phyloP scores from a whole-genome alignment of 2,888 invertebrate genomes.

The Lypha dubia region DNA sequence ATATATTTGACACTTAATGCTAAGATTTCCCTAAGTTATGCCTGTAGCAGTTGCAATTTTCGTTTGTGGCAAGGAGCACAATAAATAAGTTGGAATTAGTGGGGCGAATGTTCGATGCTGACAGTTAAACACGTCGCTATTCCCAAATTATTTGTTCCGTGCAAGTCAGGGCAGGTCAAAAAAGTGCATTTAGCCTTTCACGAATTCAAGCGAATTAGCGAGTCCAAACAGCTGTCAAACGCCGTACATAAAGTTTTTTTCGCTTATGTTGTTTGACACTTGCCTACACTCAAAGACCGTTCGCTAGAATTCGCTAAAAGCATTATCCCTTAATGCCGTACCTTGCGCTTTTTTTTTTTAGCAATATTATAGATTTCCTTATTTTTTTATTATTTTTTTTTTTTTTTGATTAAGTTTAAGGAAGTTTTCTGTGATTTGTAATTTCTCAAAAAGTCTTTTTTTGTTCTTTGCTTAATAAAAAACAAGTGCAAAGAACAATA shows the following conservation, averaged over 20 bases:
- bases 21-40: constrained; percentile 67
- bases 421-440: constrained; percentile 51
- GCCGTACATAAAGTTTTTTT: too few relatives aligned
- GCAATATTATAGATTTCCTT: not conserved
- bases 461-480: constrained; percentile 1
- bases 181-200: too few relatives aligned
- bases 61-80: constrained; percentile 23
- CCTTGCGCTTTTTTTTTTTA: not conserved
- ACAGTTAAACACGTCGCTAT: too few relatives aligned
- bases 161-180: too few relatives aligned
- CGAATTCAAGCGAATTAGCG: too few relatives aligned
- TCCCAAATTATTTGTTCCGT: too few relatives aligned
- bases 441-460: constrained; percentile 59
- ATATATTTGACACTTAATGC: too few relatives aligned
- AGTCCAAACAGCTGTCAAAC: too few relatives aligned
- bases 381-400: not conserved
- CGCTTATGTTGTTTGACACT: not conserved
- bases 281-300: too few relatives aligned
- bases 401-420: constrained; percentile 41
- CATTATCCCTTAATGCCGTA: not conserved
- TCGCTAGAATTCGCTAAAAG: not conserved
- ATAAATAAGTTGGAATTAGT: not conserved
- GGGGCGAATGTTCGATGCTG: too few relatives aligned
- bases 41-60: constrained; percentile 69
- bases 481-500: not conserved